Conservation (phyloP, 2,113 vertebrate species). For the Lepus europaeus region DNA sequence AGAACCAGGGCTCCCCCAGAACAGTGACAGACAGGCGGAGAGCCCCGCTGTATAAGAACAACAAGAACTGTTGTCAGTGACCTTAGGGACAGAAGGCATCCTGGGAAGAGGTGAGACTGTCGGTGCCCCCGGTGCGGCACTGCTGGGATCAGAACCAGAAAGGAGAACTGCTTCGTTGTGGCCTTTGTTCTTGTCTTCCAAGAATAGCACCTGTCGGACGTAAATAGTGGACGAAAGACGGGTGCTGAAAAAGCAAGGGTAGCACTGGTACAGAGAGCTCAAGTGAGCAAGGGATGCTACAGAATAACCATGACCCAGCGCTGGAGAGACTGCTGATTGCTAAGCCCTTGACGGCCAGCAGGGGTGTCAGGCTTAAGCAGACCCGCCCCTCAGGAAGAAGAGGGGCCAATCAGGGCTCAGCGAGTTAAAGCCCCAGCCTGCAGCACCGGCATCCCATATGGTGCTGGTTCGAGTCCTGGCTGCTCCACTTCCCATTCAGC, state of each 20-base stretch:
- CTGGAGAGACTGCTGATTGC: neutral
- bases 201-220: constrained; percentile 13
- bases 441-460: no score
- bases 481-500: no score
- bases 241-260: neutral
- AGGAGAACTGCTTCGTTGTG: neutral
- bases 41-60: neutral
- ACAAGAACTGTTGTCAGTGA: neutral
- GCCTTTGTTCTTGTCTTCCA: constrained; percentile 11
- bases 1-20: neutral
- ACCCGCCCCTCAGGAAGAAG: constrained; percentile 4
- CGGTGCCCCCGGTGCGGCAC: neutral
- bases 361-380: neutral
- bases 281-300: neutral
- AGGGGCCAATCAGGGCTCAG: no score
- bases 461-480: no score
- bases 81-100: neutral
- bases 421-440: no score
- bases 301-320: neutral
- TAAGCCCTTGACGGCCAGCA: neutral
- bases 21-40: neutral
- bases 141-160: neutral
- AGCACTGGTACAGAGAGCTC: neutral
- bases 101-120: neutral
- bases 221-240: constrained; percentile 8